Evolutionary conservation across 2,888 invertebrate genomes (phyloP), one percentile per base, ranked within the genome.

Genomic region (Acanthosoma haemorrhoidale): DNA sequence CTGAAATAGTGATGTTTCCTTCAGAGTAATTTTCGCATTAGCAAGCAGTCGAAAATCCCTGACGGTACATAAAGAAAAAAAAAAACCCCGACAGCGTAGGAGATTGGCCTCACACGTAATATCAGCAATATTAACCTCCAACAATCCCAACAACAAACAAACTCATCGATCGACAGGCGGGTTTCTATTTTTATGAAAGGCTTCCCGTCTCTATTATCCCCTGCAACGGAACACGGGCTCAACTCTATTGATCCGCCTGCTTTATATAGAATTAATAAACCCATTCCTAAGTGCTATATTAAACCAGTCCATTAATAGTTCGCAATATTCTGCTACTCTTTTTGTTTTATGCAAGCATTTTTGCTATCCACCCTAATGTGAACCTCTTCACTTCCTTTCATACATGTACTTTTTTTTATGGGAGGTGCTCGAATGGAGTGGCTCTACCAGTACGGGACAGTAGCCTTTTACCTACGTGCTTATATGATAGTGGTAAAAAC

Each of bases 111-210:
- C n/a, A n/a, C n/a, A n/a, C n/a, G n/a, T 51, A 51, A 51, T 51
- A 25, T 51, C 51, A n/a, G 51, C n/a, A 51, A 51, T 51, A 51
- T 51, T 25, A 51, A 51, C 51, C 8, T 3, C 25, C 51, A 51
- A 29, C 51, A 51, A 51, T 51, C 51, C 25, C n/a, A 51, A 51
- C 25, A 51, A 51, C 51, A 51, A 51, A 51, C 51, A 51, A 5
- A 6, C 8, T 6, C 16, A 51, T 51, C 51, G 51, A 51, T 51
- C 6, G 2, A 6, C 13, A 25, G 51, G 1, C 51, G n/a, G n/a
- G 51, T 29, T 51, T 21, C 25, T 51, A 51, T 51, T 51, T 51
- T 51, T 25, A 51, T 51, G 29, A 25, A n/a, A 21, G 5, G 51
- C 13, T 25, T 18, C 43, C 21, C n/a, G 51, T 51, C 13, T 25